Percentiles rank a stretch among this genome's conserved stretches.
Evolutionary conservation across 2,888 invertebrate genomes (phyloP).

Genomic region (Seladonia tumulorum): DNA sequence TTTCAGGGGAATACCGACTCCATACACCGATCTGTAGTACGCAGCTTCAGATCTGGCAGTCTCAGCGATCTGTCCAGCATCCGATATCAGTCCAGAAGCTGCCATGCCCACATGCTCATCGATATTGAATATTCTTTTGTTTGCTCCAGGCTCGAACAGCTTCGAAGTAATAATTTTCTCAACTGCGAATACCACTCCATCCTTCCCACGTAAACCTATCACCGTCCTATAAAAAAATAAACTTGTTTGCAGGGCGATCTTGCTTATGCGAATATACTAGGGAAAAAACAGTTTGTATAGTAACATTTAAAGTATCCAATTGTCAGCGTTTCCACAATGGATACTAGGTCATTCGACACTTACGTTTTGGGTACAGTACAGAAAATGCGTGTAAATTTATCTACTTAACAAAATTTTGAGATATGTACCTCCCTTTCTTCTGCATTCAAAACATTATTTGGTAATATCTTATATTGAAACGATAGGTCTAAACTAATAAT

Average conservation of each 20-base stretch:
- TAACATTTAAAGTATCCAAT: not conserved
- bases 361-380: not conserved
- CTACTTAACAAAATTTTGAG: not conserved
- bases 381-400: too few relatives aligned
- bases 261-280: not conserved
- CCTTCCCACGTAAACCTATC: conserved; percentile 96
- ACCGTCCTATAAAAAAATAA: conserved; percentile 88
- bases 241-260: not conserved
- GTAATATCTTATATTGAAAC: not conserved
- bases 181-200: conserved; percentile 98
- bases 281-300: not conserved
- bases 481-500: not conserved
- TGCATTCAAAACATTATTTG: not conserved
- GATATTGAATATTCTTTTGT: conserved; percentile 95
- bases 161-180: conserved; percentile 98
- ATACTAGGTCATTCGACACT: too few relatives aligned
- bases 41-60: conserved; percentile 97
- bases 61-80: conserved; percentile 96
- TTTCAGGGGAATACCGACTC: conserved; percentile 94
- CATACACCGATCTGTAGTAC: conserved; percentile 96
- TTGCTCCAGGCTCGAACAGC: conserved; percentile 96
- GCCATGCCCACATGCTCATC: conserved; percentile 98
- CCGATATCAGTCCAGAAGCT: conserved; percentile 96
- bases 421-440: not conserved
- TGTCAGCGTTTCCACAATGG: too few relatives aligned